Evolutionary conservation across 2,888 invertebrate genomes (phyloP), one percentile per base, ranked within the genome.

Genomic region (Deilephila elpenor): DNA sequence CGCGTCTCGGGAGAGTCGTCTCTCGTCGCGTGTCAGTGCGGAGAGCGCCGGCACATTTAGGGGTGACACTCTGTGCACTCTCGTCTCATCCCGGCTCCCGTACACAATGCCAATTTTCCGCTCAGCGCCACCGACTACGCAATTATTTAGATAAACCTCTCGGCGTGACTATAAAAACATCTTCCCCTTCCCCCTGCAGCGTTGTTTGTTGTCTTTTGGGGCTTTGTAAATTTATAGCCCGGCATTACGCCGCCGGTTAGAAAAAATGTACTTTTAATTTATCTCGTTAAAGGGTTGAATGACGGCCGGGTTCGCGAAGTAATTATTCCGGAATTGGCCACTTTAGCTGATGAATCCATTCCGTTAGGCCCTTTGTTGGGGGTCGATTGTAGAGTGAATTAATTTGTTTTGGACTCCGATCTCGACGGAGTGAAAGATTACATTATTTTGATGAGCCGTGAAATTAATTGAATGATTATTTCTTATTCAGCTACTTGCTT

Each of bases 191-290:
- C 90, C 89, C 88, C 84, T 25, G 25, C 67, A 83, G 78, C 89
- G 85, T 85, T 87, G 91, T 88, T 93, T 93, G 93, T 93, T 93
- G 94, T 94, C 94, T 94, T 67, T 94, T 94, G 90, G 94, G 93
- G 94, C 92, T 93, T 92, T 91, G 90, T 86, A 85, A 93, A 94
- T 94, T 94, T 94, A 94, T 94, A 86, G 92, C 91, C 84, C 82
- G 80, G 86, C 91, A 92, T 94, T 94, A 94, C 85, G 85, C 89
- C 88, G 88, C 88, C 89, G 92, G 93, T 94, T 93, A 90, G 91
- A 94, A 94, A 94, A 94, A 94, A 94, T 93, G 92, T 93, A 93
- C 94, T 94, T 94, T 94, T 94, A 94, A 94, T 94, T 94, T 94
- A 93, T 94, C 94, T 94, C 93, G 93, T 94, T 94, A 94, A 94